Evolutionary conservation across 2,888 invertebrate genomes (phyloP).

Genomic region (Lapara coniferarum): DNA sequence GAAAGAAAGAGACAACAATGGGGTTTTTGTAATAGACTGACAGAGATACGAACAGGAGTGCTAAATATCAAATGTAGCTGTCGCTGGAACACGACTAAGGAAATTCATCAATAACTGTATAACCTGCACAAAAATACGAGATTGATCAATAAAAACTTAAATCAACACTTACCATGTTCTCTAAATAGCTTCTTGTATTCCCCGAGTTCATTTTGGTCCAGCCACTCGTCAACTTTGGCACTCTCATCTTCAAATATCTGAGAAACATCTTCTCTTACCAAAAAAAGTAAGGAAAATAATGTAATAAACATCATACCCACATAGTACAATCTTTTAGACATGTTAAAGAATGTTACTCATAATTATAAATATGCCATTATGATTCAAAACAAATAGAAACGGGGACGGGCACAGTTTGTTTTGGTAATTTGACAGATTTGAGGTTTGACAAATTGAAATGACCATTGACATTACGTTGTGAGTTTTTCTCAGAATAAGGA

Average conservation of each 20-base stretch:
- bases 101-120: constrained; percentile 28
- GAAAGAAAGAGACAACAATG: not conserved
- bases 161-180: constrained; percentile 86
- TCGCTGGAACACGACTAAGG: constrained; percentile 36
- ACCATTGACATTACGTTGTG: not conserved
- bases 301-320: constrained; percentile 61
- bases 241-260: constrained; percentile 80
- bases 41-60: constrained; percentile 11
- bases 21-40: not conserved
- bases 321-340: constrained; percentile 67
- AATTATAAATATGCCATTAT: constrained; percentile 46
- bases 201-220: constrained; percentile 88
- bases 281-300: constrained; percentile 67
- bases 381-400: constrained; percentile 38
- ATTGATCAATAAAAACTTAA: constrained; percentile 26
- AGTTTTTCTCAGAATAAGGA: not conserved
- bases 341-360: constrained; percentile 62
- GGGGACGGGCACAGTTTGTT: constrained; percentile 43
- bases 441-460: not conserved
- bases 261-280: constrained; percentile 64
- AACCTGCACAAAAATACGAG: not conserved
- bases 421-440: constrained; percentile 31
- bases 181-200: constrained; percentile 88
- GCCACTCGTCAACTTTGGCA: constrained; percentile 88
- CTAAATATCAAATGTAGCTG: not conserved